phyloP scores from a whole-genome alignment of 2,797 vertebrate species.

The Brotogeris chrysoptera region DNA sequence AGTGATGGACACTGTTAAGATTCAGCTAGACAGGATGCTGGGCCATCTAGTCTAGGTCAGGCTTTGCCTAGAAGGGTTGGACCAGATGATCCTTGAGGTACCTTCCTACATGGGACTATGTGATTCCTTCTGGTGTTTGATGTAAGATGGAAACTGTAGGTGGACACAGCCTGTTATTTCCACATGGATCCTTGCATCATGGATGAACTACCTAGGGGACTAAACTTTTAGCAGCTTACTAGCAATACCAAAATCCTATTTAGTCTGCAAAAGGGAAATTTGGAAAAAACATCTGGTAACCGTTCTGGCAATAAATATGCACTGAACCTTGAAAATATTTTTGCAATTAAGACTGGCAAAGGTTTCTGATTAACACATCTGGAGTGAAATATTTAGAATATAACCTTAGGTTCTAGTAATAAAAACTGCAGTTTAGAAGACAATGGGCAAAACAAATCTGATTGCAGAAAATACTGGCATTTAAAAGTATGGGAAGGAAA shows the following conservation, averaged over 20 bases:
- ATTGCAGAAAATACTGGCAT: background rate
- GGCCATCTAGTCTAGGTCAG: background rate
- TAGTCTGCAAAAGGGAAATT: background rate
- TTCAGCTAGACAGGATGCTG: background rate
- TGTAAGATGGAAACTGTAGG: background rate
- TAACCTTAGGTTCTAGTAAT: slow-evolving; percentile 28
- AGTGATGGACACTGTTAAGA: background rate
- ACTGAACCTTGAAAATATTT: background rate
- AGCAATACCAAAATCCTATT: background rate
- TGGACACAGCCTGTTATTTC: background rate
- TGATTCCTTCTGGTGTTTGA: background rate
- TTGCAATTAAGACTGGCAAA: slow-evolving; percentile 49
- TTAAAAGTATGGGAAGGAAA: background rate
- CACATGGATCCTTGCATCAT: background rate
- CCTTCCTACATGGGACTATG: background rate
- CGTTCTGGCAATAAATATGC: background rate
- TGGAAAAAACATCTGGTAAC: background rate
- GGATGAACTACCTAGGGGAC: background rate
- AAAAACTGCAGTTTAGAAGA: slow-evolving; percentile 16
- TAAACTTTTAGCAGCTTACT: background rate
- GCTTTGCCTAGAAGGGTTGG: background rate
- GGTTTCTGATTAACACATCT: slow-evolving; percentile 47
- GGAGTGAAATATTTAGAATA: slow-evolving; percentile 19
- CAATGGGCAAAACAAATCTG: background rate
- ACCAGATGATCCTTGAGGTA: background rate